Percentiles rank a stretch among this genome's conserved stretches.
phyloP scores from a whole-genome alignment of 2,797 vertebrate species.

The Phoebastria nigripes region DNA sequence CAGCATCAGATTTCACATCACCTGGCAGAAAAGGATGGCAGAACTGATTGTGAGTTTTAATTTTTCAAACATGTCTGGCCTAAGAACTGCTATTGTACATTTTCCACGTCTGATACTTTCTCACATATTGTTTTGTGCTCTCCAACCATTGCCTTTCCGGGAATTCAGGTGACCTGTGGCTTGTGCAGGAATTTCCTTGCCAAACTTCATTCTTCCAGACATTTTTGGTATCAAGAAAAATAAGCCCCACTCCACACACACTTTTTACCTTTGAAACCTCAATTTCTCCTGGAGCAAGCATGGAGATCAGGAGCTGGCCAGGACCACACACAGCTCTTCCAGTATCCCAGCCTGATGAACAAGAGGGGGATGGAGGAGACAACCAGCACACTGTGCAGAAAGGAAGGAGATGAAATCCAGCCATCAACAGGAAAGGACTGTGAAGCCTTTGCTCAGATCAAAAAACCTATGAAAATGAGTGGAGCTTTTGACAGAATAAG shows the following conservation, averaged over 20 bases:
- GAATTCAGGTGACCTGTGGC: constrained; percentile 38
- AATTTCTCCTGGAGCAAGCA: constrained; percentile 29
- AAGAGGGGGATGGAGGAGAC: background rate
- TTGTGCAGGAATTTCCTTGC: constrained; percentile 14
- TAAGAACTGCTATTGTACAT: background rate
- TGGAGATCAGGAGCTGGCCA: background rate
- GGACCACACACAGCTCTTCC: constrained; percentile 52
- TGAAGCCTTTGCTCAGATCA: background rate
- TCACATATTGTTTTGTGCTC: background rate
- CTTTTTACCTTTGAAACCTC: constrained; percentile 40
- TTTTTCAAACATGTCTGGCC: background rate
- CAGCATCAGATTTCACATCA: background rate
- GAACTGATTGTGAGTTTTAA: background rate
- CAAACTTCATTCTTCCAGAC: constrained; percentile 19
- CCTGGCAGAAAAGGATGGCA: background rate
- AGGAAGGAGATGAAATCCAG: background rate
- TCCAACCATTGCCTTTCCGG: background rate
- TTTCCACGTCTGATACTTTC: background rate
- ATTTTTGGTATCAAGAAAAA: constrained; percentile 51
- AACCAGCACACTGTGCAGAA: background rate
- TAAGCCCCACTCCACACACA: background rate
- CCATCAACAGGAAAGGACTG: background rate
- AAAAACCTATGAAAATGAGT: background rate
- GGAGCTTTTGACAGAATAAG: background rate
- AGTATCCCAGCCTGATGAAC: background rate